Base-by-base conservation (phyloP, 2,113 vertebrate genomes). In the Vidua macroura region DNA sequence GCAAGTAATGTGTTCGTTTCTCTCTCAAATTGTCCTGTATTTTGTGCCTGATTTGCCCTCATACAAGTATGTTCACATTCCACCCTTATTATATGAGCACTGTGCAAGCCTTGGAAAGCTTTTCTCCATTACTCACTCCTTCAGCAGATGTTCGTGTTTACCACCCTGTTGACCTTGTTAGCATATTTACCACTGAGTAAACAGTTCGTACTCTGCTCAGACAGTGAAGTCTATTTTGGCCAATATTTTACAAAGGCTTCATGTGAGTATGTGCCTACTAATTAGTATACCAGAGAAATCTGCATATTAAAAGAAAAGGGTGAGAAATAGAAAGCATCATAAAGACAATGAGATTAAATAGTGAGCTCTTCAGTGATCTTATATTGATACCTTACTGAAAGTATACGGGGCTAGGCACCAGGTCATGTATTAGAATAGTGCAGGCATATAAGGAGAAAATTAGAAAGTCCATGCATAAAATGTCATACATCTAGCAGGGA, bases 391-490 rank as follows among this genome's bases (percentile, higher is more conserved):
- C 37, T 80, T 72, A 81, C 49, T 88, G 60, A 68, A 92, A 86
- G 70, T 51, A 81, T 51, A 63, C 23, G 41, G 88, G 48, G 48
- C 35, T 60, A 77, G 72, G 67, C 78, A 92, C 28, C 67, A 78
- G 83, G 69, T 81, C 56, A 81, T 52, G 39, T 74, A 16, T 74
- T 56, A 92, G 64, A 94, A 90, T 68, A 92, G 27, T 63, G 82
- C 64, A 88, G 73, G 56, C 33, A 78, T 86, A 63, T 51, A 77
- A 93, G 13, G 39, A 93, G 76, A 74, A 94, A 92, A 92, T 94
- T n/a, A 78, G 68, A 72, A 95, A 96, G 30, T 9, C 39, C 33
- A 22, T 74, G 83, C 80, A 86, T 67, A 86, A 96, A 95, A 95
- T 93, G 72, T 86, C 92, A 90, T 63, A 41, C 11, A 81, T 63